phyloP scores from a whole-genome alignment of 2,797 vertebrate genomes.

The Molossus alvarezi region DNA sequence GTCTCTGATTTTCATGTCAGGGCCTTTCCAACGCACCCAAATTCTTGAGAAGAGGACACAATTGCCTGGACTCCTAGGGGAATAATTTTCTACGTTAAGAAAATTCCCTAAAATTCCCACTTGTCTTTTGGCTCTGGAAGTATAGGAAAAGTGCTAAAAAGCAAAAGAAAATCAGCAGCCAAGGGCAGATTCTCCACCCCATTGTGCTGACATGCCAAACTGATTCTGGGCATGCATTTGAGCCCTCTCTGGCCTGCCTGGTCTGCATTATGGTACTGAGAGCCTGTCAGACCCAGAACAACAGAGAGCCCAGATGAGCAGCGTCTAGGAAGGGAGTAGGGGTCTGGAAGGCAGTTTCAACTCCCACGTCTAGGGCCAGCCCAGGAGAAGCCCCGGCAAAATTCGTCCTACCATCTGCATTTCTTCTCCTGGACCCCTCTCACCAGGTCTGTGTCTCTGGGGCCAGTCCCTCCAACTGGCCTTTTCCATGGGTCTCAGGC shows the following conservation, averaged over 20 bases:
- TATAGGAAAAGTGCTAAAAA: slow-evolving; percentile 67
- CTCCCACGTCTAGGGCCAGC: background rate
- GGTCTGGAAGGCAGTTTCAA: background rate
- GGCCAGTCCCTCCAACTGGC: background rate
- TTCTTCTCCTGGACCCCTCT: background rate
- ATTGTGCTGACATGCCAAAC: background rate
- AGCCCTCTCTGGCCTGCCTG: background rate
- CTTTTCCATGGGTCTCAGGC: background rate
- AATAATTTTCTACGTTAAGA: slow-evolving; percentile 66
- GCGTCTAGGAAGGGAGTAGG: background rate
- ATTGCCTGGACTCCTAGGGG: slow-evolving; percentile 24
- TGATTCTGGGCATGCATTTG: slow-evolving; percentile 49
- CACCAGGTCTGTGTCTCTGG: background rate
- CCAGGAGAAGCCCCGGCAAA: background rate
- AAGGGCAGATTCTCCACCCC: slow-evolving; percentile 21
- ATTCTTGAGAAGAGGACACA: slow-evolving; percentile 52
- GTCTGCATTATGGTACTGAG: background rate
- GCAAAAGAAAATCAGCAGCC: slow-evolving; percentile 47
- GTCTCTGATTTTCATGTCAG: background rate
- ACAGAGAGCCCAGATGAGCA: background rate
- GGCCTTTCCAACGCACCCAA: slow-evolving; percentile 49
- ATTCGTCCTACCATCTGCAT: background rate
- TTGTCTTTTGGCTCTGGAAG: slow-evolving; percentile 66
- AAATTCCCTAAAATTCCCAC: slow-evolving; percentile 78
- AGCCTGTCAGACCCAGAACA: background rate